Evolutionary conservation across 2,113 vertebrate genomes (phyloP), one percentile per base, ranked within the genome.

Genomic region (Trinectes maculatus): DNA sequence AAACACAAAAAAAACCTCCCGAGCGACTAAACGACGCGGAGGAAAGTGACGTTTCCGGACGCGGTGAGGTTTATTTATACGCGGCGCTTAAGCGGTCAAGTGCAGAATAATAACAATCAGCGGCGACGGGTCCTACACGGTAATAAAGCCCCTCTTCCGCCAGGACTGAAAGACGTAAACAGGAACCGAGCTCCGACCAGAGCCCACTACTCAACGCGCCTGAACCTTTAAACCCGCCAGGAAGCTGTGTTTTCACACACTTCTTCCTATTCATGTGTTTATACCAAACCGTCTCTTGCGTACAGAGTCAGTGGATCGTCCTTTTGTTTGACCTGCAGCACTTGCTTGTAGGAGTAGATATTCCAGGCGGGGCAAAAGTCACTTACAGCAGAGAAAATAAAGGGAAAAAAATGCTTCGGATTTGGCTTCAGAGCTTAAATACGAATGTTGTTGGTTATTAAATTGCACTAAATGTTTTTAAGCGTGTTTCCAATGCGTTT

Each of bases 101-200:
- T 90, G 86, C 80, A 85, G 64, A 60, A 68, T 9, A n/a, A n/a
- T n/a, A n/a, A n/a, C n/a, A n/a, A n/a, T n/a, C n/a, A n/a, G n/a
- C n/a, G n/a, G n/a, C n/a, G 57, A 79, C 74, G 71, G 69, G 85
- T 85, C 59, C 86, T 82, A 83, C 79, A 63, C 77, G 65, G 87
- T 87, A 74, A 85, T 89, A 85, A n/a, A 85, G 46, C 51, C 36
- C 49, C 59, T 82, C 83, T 87, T 86, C 84, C 87, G 85, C 77
- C 85, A 76, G 84, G n/a, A 34, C 82, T 77, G 49, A 61, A 33
- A 77, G 58, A 74, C 80, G 71, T 87, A 85, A 86, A 82, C 77
- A 85, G 83, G 80, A 87, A 77, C 80, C 79, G 79, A 87, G 77
- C 77, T 83, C 71, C 68, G 72, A 37, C 55, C 71, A 16, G 62